Base-by-base conservation (phyloP, 2,888 invertebrate genomes). In the Drosophila ustulata region DNA sequence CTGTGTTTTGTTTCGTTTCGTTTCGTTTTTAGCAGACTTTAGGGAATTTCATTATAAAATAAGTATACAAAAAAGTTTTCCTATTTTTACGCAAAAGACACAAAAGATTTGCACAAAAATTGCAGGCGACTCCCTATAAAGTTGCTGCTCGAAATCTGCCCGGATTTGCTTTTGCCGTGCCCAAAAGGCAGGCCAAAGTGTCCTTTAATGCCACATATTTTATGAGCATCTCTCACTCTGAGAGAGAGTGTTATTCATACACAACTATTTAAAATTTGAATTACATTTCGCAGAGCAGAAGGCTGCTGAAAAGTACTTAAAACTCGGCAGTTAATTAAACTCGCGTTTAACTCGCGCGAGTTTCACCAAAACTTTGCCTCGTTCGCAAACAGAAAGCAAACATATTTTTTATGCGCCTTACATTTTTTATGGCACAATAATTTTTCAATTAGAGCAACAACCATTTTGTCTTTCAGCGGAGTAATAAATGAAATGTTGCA, bases 361-460 rank as follows among this genome's bases (percentile, higher is more conserved):
- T 34, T 43, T 30, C 18, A 18, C 18, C 39, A 43, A 61, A 73
- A 81, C 73, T 49, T 74, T 77, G 64, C 34, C 50, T 37, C 41
- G 37, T 32, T 59, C 8, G 11, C 52, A 18, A 28, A n/a, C 50
- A 56, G 58, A 68, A 66, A 78, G 61, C 71, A 67, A 75, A 80
- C 76, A 89, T 85, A 80, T 84, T 78, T 79, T 70, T 82, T 68
- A 85, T 65, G 71, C 58, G 58, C 62, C 79, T 82, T 85, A 79
- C 88, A 89, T 83, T 88, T 89, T 83, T 84, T 82, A 89, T 85
- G 89, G 80, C 76, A 69, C 83, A 85, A 88, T 89, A 88, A 88
- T 88, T 84, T 89, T 84, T 84, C 89, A 89, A 89, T 84, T 84
- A 89, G 80, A 79, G 59, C 80, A 62, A 65, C 67, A 75, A 71